Base-by-base conservation (phyloP, 2,113 vertebrate species). In the Gnathonemus echidnorhynchus region DNA sequence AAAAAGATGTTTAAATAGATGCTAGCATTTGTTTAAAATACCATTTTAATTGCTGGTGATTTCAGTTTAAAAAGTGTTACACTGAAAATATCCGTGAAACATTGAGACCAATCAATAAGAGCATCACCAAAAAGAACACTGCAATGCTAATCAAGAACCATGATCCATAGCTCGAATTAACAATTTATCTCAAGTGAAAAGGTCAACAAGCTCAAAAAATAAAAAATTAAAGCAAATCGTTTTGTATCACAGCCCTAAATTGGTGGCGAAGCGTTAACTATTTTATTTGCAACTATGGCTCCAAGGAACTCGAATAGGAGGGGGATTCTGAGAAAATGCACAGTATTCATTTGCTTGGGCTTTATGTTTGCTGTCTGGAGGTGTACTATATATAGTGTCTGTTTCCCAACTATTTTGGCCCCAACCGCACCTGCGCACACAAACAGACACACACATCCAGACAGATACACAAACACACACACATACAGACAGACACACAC, bases 101-200 rank as follows among this genome's bases (percentile, higher is more conserved):
- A 17, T 35, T 70, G 42, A 42, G 31, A 56, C 49, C 77, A 83
- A 85, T 31, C 53, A 85, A 86, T 85, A 53, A 89, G 24, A 86
- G 24, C 50, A 31, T 48, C 52, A 45, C 70, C 13, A 13, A 46
- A 85, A 80, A 84, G 19, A 83, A 80, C 74, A 85, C 21, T 42
- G 88, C 35, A 46, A 2, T 6, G 80, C 39, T 89, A 62, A 89
- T 86, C 77, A 53, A 58, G 80, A 8, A 42, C 77, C 19, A n/a
- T 27, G 53, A 13, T 49, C 56, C 56, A 85, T 56, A 11, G 24
- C 35, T 66, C 58, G 17, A 62, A 48, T 4, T 53, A 62, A 52
- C 77, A n/a, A 46, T 83, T 39, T 84, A 84, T 89, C 88, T 89
- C 49, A 13, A 53, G 35, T n/a, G 31, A 84, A 89, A 89, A 85